Percentiles rank a stretch among this genome's conserved stretches.
These are phyloP conservation scores for Thymelicus acteon DNA, from an alignment of 2,888 invertebrate genomes.

Conservation along the genomic window DNA sequence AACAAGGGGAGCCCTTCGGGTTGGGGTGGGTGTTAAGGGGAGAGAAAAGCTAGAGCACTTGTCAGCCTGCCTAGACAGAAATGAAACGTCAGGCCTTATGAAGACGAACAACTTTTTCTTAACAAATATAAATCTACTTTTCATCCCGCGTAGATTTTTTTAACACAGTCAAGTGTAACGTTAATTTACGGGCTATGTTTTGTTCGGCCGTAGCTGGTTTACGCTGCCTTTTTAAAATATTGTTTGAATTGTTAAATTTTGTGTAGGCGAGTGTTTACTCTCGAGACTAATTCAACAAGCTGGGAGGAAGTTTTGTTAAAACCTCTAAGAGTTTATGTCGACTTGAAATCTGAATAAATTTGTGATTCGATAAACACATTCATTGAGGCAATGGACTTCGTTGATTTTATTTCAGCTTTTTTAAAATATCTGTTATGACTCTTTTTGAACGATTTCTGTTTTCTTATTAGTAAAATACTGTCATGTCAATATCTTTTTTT, in stretches of 20 bases:
- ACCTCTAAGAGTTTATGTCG: slow-evolving; percentile 27
- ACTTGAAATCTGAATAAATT: slow-evolving; percentile 21
- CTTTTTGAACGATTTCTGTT: too few relatives aligned
- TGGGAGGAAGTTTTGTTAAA: slow-evolving; percentile 21
- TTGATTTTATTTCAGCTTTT: slow-evolving; percentile 21
- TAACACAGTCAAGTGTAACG: slow-evolving; percentile 64
- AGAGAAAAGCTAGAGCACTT: slow-evolving; percentile 71
- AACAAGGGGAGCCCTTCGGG: slow-evolving; percentile 69
- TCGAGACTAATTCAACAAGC: slow-evolving; percentile 27
- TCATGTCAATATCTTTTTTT: too few relatives aligned
- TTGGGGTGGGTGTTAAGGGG: slow-evolving; percentile 47
- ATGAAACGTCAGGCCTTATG: slow-evolving; percentile 81
- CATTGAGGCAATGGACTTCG: slow-evolving; percentile 19
- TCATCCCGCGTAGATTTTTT: slow-evolving; percentile 69
- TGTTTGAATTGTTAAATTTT: slow-evolving; percentile 35
- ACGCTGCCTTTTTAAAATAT: slow-evolving; percentile 35
- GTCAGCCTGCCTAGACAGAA: slow-evolving; percentile 81
- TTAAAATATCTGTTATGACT: background rate
- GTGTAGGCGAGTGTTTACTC: slow-evolving; percentile 36
- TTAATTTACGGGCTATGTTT: slow-evolving; percentile 69
- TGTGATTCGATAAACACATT: slow-evolving; percentile 27
- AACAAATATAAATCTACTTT: slow-evolving; percentile 81
- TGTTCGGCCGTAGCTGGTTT: slow-evolving; percentile 39
- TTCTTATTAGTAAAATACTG: too few relatives aligned
- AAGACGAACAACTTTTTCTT: slow-evolving; percentile 83